A percentile compares a stretch with the other conserved stretches of the same genome.
Evolutionary conservation across 2,797 vertebrate species (phyloP).

Genomic region (Neostethus bicornis): DNA sequence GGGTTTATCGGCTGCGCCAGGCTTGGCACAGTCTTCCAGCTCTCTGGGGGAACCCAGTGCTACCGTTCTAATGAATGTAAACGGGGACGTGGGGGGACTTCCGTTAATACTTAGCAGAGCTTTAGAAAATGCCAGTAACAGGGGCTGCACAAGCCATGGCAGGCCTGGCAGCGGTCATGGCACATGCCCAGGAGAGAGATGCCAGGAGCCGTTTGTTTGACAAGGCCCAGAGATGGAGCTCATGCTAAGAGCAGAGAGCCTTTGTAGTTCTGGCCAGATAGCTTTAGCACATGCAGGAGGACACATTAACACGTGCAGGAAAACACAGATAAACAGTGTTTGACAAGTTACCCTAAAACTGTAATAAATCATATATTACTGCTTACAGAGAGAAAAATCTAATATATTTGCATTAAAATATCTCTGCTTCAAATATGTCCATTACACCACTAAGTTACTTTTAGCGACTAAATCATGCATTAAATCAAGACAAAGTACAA

Average conservation of each 20-base stretch:
- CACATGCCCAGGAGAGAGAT: slow-evolving; percentile 66
- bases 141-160: slow-evolving; percentile 64
- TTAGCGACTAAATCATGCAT: too few species aligned
- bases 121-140: slow-evolving; percentile 70
- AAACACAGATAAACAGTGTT: slow-evolving; percentile 45
- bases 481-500: too few species aligned
- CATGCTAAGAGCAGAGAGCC: slow-evolving; percentile 75
- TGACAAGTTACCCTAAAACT: too few species aligned
- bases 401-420: too few species aligned
- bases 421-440: too few species aligned
- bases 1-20: slow-evolving; percentile 79
- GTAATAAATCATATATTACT: too few species aligned
- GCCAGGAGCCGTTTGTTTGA: slow-evolving; percentile 75
- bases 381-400: too few species aligned
- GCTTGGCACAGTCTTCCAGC: slow-evolving; percentile 62
- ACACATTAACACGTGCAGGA: slow-evolving; percentile 47
- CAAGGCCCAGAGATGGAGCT: slow-evolving; percentile 76
- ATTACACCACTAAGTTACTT: too few species aligned
- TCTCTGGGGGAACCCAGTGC: slow-evolving; percentile 68
- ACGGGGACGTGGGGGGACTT: slow-evolving; percentile 73
- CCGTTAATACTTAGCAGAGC: slow-evolving; percentile 59
- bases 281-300: slow-evolving; percentile 49
- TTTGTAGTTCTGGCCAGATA: slow-evolving; percentile 80
- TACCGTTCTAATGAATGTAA: slow-evolving; percentile 81
- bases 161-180: slow-evolving; percentile 70